phyloP scores from a whole-genome alignment of 2,113 vertebrate genomes.

The Psittacula cyanocephala region DNA sequence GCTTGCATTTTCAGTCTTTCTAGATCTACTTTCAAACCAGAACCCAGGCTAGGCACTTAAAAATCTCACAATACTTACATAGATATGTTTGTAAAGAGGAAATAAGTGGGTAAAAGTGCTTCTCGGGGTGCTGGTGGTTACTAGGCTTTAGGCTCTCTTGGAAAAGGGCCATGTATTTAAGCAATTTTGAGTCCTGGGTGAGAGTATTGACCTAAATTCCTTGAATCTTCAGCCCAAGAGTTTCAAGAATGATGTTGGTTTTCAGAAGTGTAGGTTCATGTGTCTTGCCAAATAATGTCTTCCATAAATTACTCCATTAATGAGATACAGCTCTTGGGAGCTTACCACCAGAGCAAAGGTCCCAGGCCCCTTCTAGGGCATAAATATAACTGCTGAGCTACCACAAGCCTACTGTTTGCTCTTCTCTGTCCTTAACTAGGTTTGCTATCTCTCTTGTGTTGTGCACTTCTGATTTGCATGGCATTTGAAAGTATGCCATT shows the following conservation, averaged over 20 bases:
- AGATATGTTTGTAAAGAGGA: neutral
- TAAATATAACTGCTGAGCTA: neutral
- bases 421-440: neutral
- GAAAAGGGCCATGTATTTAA: neutral
- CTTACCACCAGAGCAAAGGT: neutral
- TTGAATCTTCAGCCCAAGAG: neutral
- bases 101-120: neutral
- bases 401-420: neutral
- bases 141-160: neutral
- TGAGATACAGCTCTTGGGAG: neutral
- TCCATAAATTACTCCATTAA: neutral
- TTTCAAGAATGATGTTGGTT: neutral
- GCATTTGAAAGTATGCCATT: constrained; percentile 5
- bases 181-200: neutral
- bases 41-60: neutral
- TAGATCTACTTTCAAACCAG: neutral
- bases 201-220: neutral
- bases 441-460: neutral
- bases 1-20: neutral
- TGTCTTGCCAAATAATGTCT: neutral
- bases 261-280: neutral
- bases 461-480: neutral
- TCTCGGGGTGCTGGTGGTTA: neutral
- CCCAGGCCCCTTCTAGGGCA: neutral
- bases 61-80: neutral